Evolutionary conservation across 2,797 vertebrate species (phyloP).

Genomic region (Streptopelia turtur): DNA sequence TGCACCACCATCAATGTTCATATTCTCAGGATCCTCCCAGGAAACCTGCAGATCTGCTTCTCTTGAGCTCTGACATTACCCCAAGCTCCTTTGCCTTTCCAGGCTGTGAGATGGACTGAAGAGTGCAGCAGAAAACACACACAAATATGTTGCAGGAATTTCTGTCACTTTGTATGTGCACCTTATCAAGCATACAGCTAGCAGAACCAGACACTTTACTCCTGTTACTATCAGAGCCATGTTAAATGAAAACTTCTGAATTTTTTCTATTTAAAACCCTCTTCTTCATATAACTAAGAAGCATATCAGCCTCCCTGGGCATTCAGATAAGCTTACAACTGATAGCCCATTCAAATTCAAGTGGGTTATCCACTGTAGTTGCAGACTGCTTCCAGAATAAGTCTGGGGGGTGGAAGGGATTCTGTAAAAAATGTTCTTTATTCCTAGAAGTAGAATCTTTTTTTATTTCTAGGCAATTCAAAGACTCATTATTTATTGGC

Average conservation of each 20-base stretch:
- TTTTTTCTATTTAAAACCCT: neutral
- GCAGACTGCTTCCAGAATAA: neutral
- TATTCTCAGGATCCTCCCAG: neutral
- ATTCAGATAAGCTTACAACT: neutral
- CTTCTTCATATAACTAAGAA: neutral
- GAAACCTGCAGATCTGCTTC: neutral
- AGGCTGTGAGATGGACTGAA: neutral
- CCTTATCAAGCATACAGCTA: neutral
- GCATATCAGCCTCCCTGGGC: neutral
- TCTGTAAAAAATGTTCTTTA: neutral
- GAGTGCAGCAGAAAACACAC: neutral
- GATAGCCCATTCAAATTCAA: neutral
- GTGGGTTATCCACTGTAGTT: neutral
- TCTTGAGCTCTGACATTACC: neutral
- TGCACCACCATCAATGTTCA: neutral
- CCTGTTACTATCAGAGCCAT: neutral
- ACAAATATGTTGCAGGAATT: neutral
- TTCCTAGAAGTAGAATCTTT: constrained; percentile 11
- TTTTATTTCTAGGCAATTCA: constrained; percentile 17
- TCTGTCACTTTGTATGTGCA: neutral
- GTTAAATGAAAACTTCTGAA: neutral
- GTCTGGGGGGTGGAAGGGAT: neutral
- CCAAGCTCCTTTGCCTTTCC: neutral
- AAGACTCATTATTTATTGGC: constrained; percentile 22
- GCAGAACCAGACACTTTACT: neutral